Base-by-base conservation (phyloP, 2,113 vertebrate genomes). In the Seriola aureovittata region DNA sequence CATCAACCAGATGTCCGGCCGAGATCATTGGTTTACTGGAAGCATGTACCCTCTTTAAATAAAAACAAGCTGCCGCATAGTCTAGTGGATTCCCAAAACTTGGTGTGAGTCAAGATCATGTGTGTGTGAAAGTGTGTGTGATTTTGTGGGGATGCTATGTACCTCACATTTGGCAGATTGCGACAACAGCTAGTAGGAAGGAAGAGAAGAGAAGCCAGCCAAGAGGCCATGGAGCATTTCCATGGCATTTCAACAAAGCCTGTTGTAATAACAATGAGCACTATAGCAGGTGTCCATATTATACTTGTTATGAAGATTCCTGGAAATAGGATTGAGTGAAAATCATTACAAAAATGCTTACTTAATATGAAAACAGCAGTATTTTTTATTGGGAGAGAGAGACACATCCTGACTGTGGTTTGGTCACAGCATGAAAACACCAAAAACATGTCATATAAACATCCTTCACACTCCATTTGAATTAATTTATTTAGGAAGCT, bases 221-320 rank as follows among this genome's bases (percentile, higher is more conserved):
- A 87, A 85, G 71, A 89, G 82, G 78, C 90, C 80, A 80, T 90
- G 89, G 86, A 91, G 84, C 81, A 74, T 77, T 90, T 92, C 87
- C 89, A 91, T 88, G 63, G 80, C 85, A 85, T 70, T 88, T 90
- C 80, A 83, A 84, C 86, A 89, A 82, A 88, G 75, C n/a, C 89
- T 91, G 88, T 90, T 87, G 77, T 86, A 89, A 88, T 88, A 90
- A 78, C 74, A 91, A 78, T 92, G 87, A 93, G 87, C 77, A 42
- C 85, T 86, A 65, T 82, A 91, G 55, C 92, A 93, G 91, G 89
- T 91, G 86, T 89, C 69, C 72, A 34, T 77, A 73, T 85, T 81
- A 78, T 81, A 54, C 84, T 81, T 82, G 62, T 88, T 88, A 85
- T 80, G 71, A 86, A 80, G 80, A 76, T 60, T 57, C 25, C 83